Conservation (phyloP, 2,888 invertebrate species). For the Chloroclysta siterata region DNA sequence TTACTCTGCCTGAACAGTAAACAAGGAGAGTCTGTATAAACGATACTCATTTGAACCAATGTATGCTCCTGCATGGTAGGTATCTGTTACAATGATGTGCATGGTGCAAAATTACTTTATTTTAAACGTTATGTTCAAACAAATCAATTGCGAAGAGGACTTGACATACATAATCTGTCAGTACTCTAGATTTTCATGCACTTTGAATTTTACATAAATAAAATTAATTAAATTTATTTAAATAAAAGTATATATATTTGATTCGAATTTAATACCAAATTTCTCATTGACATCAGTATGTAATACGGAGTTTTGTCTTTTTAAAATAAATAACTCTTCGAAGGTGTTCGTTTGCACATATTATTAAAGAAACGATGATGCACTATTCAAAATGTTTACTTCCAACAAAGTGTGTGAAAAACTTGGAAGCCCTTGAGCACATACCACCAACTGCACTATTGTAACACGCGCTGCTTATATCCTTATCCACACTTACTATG, state of each 20-base stretch:
- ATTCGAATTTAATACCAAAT: too few relatives aligned
- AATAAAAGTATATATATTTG: too few relatives aligned
- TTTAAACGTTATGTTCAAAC: neutral
- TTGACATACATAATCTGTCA: neutral
- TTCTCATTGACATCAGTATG: too few relatives aligned
- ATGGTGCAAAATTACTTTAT: constrained; percentile 5
- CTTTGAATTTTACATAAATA: neutral
- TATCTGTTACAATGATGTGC: constrained; percentile 42
- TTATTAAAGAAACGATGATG: too few relatives aligned
- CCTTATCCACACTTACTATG: constrained; percentile 40
- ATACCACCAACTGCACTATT: constrained; percentile 47
- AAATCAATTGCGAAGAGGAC: neutral
- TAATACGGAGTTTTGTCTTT: too few relatives aligned
- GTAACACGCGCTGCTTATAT: constrained; percentile 49
- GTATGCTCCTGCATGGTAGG: constrained; percentile 55
- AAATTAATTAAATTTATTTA: too few relatives aligned
- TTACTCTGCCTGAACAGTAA: constrained; percentile 51
- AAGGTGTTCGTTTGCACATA: too few relatives aligned
- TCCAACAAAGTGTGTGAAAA: constrained; percentile 21
- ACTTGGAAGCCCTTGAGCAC: constrained; percentile 29
- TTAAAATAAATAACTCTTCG: too few relatives aligned
- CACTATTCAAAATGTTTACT: neutral
- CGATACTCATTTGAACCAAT: constrained; percentile 52
- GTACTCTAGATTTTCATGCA: neutral
- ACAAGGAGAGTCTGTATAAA: constrained; percentile 59